Conservation (phyloP, 2,113 vertebrate genomes). For the Crotalus tigris region DNA sequence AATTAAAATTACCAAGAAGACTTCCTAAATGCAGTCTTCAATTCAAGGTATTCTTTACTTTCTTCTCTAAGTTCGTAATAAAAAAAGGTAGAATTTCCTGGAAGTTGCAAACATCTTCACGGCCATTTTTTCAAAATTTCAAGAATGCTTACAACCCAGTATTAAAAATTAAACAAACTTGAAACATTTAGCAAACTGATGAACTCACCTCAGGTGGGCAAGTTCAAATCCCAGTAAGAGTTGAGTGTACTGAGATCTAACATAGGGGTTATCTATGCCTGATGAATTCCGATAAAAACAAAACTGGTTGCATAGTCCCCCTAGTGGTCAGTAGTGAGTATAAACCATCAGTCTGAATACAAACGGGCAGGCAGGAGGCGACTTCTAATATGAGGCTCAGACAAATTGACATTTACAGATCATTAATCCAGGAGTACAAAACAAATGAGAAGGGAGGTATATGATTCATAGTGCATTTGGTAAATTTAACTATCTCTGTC, state of each 20-base stretch:
- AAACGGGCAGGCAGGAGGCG: accelerated
- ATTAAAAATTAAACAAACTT: not conserved
- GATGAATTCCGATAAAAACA: not conserved
- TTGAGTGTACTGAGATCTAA: not conserved
- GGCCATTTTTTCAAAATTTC: not conserved
- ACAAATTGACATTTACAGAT: not conserved
- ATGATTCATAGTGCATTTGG: not conserved
- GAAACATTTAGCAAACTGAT: not conserved
- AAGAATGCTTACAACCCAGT: not conserved
- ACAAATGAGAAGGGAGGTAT: not conserved
- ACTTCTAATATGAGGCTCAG: not conserved
- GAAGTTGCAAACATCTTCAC: not conserved
- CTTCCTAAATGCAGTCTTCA: not conserved
- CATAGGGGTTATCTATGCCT: not conserved
- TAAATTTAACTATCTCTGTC: not conserved
- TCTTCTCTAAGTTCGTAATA: not conserved
- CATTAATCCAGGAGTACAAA: not conserved
- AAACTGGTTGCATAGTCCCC: not conserved
- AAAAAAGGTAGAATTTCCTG: not conserved
- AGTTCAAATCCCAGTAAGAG: not conserved
- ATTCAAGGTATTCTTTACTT: not conserved
- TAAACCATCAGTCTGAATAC: not conserved
- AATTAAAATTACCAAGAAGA: not conserved
- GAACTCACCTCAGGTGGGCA: not conserved
- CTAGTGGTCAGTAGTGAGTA: not conserved